Evolutionary conservation across 1,140 invertebrate species (phyloP), one percentile per base, ranked within the genome.

Genomic region (Drosophila navojoa): DNA sequence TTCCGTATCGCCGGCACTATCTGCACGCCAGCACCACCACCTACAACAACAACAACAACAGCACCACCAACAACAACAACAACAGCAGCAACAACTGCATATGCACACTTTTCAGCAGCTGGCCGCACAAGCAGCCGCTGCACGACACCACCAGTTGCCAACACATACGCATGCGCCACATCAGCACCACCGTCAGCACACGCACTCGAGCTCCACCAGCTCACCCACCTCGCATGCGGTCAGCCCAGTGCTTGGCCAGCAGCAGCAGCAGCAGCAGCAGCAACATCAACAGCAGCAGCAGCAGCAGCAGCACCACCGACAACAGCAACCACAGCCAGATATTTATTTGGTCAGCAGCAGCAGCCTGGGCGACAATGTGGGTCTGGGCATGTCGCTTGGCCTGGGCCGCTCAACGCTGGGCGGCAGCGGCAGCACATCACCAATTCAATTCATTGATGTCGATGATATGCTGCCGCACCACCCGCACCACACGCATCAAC

Each of bases 331-430:
- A 22, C 86, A 90, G 22, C 91, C 91, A 58, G 91, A 92, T 68
- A 92, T 92, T 38, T 92, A 91, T 71, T 53, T 92, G 77, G 90
- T 92, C 74, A 92, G 91, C 91, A 91, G 90, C 81, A 91, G 90
- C 75, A 91, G 82, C 70, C 82, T 91, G 86, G 90, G 82, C 73
- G 90, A 91, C 35, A 82, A 75, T 77, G 80, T 87, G 49, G 81
- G 87, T 35, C 61, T 87, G 62, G 78, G 81, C 70, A 25, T 90
- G 72, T 79, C 76, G 42, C 35, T 85, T 54, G 87, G 79, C 49
- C 35, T 84, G 55, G 73, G 76, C 10, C 68, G 87, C 45, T 77
- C 79, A 16, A 27, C 52, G 59, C 50, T 82, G 53, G 90, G 90
- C 76, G 81, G 63, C 63, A 72, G 70, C 38, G 77, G 91, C 73